These are phyloP conservation scores for Passer montanus DNA, from an alignment of 2,113 vertebrate genomes.

Conservation along the genomic window DNA sequence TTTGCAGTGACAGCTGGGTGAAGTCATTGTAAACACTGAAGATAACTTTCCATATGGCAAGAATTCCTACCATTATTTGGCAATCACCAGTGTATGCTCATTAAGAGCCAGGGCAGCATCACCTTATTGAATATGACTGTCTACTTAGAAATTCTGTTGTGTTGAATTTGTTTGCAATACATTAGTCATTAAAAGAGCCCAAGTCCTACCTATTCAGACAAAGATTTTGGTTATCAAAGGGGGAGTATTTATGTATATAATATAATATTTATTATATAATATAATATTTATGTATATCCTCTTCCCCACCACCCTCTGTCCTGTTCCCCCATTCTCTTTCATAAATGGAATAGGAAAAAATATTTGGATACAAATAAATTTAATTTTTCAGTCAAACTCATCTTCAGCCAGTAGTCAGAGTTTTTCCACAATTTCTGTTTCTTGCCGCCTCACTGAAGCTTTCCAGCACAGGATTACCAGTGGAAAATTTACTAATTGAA, in stretches of 20 bases:
- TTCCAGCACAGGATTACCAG: not conserved
- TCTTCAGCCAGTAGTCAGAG: not conserved
- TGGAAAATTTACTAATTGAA: not conserved
- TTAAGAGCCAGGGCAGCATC: not conserved
- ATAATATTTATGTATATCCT: not conserved
- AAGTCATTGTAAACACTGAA: conserved; percentile 28
- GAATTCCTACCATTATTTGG: conserved; percentile 40
- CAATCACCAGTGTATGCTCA: conserved; percentile 11
- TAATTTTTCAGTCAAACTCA: not conserved
- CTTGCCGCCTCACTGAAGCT: not conserved
- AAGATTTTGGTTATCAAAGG: not conserved
- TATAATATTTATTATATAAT: not conserved
- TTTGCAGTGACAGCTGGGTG: conserved; percentile 41
- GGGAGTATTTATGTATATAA: not conserved
- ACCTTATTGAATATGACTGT: not conserved
- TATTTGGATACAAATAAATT: not conserved
- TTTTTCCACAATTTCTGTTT: not conserved
- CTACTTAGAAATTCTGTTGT: conserved; percentile 3
- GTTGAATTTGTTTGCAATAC: not conserved
- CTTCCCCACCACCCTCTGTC: rapidly evolving
- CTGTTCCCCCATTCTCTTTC: not conserved
- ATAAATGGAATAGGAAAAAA: not conserved
- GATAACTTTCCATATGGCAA: conserved; percentile 55
- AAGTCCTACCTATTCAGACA: not conserved
- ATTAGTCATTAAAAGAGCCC: not conserved